phyloP scores from a whole-genome alignment of 2,113 vertebrate genomes.

The Aix galericulata region DNA sequence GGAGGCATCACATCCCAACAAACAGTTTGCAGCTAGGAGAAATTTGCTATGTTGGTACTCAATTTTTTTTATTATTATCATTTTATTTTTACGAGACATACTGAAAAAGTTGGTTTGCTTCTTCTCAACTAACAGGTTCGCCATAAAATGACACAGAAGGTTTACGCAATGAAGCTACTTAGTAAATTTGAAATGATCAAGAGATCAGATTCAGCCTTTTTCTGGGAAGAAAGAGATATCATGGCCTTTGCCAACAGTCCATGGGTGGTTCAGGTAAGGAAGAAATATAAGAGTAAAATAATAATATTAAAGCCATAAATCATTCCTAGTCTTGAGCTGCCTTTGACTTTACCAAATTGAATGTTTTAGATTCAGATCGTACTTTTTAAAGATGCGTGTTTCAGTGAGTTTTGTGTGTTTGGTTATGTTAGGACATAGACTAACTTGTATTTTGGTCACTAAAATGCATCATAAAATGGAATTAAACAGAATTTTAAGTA shows the following conservation, averaged over 20 bases:
- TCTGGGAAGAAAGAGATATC: conserved; percentile 99
- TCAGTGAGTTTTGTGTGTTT: background rate
- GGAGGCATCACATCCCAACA: background rate
- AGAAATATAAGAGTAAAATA: background rate
- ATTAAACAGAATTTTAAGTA: background rate
- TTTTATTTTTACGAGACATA: background rate
- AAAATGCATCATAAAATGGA: background rate
- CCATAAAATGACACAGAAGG: conserved; percentile 95
- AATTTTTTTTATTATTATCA: background rate
- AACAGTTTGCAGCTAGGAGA: background rate
- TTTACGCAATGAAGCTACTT: conserved; percentile 98
- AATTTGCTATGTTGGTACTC: background rate
- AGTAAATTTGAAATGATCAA: conserved; percentile 99
- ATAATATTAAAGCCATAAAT: background rate
- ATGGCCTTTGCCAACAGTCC: conserved; percentile 98
- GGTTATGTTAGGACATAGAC: background rate
- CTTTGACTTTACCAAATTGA: background rate
- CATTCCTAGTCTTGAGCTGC: background rate
- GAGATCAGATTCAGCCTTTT: conserved; percentile 98
- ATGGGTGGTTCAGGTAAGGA: conserved; percentile 95
- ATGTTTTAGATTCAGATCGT: background rate
- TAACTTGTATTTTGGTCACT: background rate
- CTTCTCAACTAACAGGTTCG: conserved; percentile 84
- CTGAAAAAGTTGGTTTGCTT: background rate
- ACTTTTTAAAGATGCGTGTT: background rate